A percentile compares a stretch with the other conserved stretches of the same genome.
phyloP scores from a whole-genome alignment of 2,888 invertebrate species.

The Euplagia quadripunctaria region DNA sequence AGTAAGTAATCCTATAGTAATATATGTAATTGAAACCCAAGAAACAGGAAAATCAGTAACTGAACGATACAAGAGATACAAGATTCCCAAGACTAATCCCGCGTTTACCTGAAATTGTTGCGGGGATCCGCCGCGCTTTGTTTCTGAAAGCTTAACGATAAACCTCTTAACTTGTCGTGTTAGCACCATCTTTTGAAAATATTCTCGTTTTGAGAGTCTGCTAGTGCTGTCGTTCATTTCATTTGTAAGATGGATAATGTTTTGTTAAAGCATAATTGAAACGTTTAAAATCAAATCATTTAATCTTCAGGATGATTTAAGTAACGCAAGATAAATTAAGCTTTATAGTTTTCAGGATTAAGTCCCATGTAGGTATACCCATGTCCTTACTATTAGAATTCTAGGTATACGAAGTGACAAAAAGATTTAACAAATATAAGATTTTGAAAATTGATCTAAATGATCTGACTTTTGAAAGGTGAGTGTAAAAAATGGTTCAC shows the following conservation, averaged over 20 bases:
- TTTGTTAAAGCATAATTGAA: neutral
- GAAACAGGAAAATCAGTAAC: no score
- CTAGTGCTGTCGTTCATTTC: neutral
- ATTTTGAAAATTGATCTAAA: no score
- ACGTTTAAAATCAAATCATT: neutral
- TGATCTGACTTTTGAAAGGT: no score
- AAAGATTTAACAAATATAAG: no score
- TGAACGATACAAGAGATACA: conserved; percentile 17
- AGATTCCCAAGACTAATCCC: conserved; percentile 44
- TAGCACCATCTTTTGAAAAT: conserved; percentile 35
- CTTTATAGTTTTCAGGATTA: no score
- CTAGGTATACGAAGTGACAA: no score
- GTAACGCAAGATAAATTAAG: no score
- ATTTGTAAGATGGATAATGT: neutral
- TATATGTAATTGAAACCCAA: conserved; percentile 1
- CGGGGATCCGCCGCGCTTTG: conserved; percentile 32
- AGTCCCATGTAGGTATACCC: no score
- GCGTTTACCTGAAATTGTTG: conserved; percentile 45
- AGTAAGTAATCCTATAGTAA: no score
- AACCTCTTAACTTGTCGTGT: conserved; percentile 44
- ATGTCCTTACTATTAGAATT: no score
- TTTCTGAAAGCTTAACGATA: conserved; percentile 46
- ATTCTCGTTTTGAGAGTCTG: conserved; percentile 7
- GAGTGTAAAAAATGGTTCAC: no score
- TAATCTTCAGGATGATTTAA: neutral